A percentile compares a stretch with the other conserved stretches of the same genome.
Evolutionary conservation across 2,888 invertebrate genomes (phyloP).

Genomic region (Gastracanthus pulcherrimus): DNA sequence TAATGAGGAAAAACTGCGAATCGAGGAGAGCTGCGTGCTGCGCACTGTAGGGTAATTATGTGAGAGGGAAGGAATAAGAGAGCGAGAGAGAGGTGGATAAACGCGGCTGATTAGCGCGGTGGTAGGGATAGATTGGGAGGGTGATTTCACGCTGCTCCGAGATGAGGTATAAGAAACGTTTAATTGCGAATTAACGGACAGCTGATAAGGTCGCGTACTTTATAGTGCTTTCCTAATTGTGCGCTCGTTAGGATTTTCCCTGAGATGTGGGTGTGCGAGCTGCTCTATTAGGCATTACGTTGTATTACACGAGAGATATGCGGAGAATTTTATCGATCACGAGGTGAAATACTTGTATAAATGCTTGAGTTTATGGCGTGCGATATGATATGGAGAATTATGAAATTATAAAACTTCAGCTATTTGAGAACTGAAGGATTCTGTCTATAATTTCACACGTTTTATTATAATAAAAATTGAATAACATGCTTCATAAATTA

Average conservation of each 20-base stretch:
- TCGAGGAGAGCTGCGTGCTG: neutral
- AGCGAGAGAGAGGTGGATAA: slow-evolving; percentile 18
- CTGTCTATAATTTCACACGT: no score
- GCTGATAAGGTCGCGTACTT: slow-evolving; percentile 56
- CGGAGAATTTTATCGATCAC: neutral
- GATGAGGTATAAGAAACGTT: slow-evolving; percentile 38
- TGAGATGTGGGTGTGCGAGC: neutral
- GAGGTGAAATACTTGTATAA: no score
- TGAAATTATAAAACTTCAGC: no score
- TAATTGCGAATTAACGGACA: slow-evolving; percentile 58
- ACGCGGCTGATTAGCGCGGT: slow-evolving; percentile 38
- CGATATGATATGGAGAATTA: no score
- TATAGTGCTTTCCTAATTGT: slow-evolving; percentile 40
- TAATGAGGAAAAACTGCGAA: slow-evolving; percentile 42
- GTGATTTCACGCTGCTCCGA: slow-evolving; percentile 51
- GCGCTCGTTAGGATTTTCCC: slow-evolving; percentile 31
- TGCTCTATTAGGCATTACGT: neutral
- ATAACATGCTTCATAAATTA: no score
- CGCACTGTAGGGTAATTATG: slow-evolving; percentile 17
- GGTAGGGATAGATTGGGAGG: slow-evolving; percentile 4
- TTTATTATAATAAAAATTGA: no score
- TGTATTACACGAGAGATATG: slow-evolving; percentile 4
- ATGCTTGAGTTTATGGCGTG: no score
- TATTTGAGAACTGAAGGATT: no score
- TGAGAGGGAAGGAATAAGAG: slow-evolving; percentile 20